Conservation (phyloP, 2,113 vertebrate genomes). For the Seriola rivoliana region DNA sequence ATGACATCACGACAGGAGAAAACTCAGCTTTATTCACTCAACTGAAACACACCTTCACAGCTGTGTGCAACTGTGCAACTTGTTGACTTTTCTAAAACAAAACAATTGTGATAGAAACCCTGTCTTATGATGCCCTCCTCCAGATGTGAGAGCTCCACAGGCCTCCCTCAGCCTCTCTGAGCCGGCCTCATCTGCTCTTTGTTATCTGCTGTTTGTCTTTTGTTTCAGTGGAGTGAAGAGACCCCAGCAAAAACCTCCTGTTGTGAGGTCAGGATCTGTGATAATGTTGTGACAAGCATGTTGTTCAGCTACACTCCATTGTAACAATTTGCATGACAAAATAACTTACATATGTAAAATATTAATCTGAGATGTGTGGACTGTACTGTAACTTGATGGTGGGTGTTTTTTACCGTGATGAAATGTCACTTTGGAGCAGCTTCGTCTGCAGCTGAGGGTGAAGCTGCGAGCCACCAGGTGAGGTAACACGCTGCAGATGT, state of each 20-base stretch:
- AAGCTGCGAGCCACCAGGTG: conserved; percentile 20
- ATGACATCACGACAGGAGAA: too few relatives aligned
- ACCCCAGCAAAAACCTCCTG: not conserved
- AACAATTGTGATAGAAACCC: too few relatives aligned
- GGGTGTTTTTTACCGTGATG: not conserved
- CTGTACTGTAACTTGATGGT: not conserved
- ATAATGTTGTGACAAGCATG: not conserved
- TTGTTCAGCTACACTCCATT: not conserved
- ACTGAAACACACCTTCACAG: too few relatives aligned
- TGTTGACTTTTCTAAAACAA: too few relatives aligned
- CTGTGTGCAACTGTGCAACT: too few relatives aligned
- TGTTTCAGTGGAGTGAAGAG: not conserved
- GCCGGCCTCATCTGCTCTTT: too few relatives aligned
- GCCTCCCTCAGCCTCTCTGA: not conserved
- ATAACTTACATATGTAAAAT: not conserved
- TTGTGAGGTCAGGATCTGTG: not conserved
- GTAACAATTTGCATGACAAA: not conserved
- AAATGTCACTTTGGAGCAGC: conserved; percentile 10
- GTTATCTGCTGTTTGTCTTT: not conserved
- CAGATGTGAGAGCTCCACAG: not conserved
- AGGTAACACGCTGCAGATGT: conserved; percentile 47
- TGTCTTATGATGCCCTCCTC: too few relatives aligned
- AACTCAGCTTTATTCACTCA: too few relatives aligned
- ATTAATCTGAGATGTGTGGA: not conserved
- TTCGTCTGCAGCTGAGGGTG: not conserved